Evolutionary conservation across 1,140 invertebrate genomes (phyloP).

Genomic region (Aphelinus certus): DNA sequence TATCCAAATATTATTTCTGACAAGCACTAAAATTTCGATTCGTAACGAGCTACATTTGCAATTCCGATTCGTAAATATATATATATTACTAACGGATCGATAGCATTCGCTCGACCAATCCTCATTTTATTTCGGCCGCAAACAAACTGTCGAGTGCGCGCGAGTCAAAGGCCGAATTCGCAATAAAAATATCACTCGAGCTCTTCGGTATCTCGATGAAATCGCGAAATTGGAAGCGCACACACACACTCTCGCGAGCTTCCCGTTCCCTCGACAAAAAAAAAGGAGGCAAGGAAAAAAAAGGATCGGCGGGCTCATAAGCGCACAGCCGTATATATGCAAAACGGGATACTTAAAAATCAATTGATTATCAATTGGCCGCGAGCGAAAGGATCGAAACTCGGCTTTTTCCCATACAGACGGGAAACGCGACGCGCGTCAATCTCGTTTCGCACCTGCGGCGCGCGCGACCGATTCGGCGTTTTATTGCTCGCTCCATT

Average conservation of each 20-base stretch:
- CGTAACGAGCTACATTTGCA: no score
- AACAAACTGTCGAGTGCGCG: no score
- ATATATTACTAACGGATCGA: no score
- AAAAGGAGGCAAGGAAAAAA: not conserved
- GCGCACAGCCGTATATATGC: not conserved
- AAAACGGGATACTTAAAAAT: slow-evolving; percentile 29
- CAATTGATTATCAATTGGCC: slow-evolving; percentile 36
- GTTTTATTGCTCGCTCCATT: slow-evolving; percentile 45
- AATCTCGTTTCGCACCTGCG: slow-evolving; percentile 31
- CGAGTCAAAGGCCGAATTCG: no score
- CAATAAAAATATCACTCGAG: no score
- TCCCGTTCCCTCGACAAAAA: not conserved
- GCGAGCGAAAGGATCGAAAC: not conserved
- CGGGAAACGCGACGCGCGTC: slow-evolving; percentile 9
- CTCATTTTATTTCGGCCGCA: no score
- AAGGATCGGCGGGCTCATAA: not conserved
- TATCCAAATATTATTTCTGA: no score
- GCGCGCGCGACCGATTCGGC: slow-evolving; percentile 41
- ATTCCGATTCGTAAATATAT: no score
- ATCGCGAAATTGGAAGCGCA: no score
- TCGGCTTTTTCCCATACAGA: slow-evolving; percentile 11
- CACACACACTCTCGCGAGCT: not conserved
- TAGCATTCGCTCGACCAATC: no score
- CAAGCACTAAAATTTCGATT: no score
- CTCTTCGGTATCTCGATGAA: no score